Evolutionary conservation across 1,140 invertebrate genomes (phyloP), one percentile per base, ranked within the genome.

Genomic region (Drosophila micromelanica): DNA sequence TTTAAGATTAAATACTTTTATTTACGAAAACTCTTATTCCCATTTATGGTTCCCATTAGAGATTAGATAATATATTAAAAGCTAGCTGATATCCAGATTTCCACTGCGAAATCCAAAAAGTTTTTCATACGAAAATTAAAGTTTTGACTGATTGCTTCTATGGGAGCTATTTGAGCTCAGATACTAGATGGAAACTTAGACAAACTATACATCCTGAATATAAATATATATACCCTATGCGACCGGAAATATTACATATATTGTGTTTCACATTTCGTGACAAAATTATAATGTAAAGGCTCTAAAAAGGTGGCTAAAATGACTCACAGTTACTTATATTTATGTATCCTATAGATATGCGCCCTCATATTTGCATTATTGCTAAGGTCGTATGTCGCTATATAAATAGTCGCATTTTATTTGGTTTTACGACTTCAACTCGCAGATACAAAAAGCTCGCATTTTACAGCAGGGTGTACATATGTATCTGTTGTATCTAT

Each of bases 391-490:
- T 48, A 64, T 65, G 68, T 57, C 35, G 35, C 60, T 32, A 55
- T 55, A 64, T 42, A 71, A 64, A 64, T 65, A 60, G 54, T 32
- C 62, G 40, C 37, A 51, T 67, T 73, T 73, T 42, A 52, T 57
- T 73, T 73, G 20, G 35, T 17, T 63, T 70, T 52, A 62, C 57
- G 32, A 55, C 67, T 20, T 45, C 30, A 37, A 30, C 42, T 43
- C 13, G 37, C 37, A n/a, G 11, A 11, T 13, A 15, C 40, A 12
- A n/a, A n/a, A 4, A 38, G 37, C 45, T 62, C 35, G 13, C 54
- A 56, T 30, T 57, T 57, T 49, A 30, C 30, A 30, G 13, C 23
- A 56, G 38, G 54, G 15, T 56, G 37, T 42, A 27, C 27, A 5
- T 5, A n/a, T 12, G n/a, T 48, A 17, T 32, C 42, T 32, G 20